phyloP scores from a whole-genome alignment of 2,113 vertebrate genomes.

The Pholis gunnellus region DNA sequence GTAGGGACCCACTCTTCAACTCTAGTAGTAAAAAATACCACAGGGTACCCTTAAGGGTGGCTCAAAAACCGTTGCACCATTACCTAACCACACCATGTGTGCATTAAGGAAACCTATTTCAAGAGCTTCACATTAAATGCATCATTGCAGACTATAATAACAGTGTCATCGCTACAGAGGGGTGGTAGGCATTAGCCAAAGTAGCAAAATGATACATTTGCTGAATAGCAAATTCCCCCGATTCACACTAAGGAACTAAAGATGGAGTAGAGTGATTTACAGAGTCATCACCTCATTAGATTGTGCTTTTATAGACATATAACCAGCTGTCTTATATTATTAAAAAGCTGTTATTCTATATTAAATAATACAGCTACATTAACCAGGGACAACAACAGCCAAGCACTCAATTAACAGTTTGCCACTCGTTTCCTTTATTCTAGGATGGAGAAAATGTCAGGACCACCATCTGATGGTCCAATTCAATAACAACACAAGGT shows the following conservation, averaged over 20 bases:
- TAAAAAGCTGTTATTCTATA: neutral
- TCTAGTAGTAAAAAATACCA: neutral
- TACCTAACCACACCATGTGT: neutral
- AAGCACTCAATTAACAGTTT: neutral
- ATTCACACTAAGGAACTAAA: slow-evolving; percentile 6
- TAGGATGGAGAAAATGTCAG: neutral
- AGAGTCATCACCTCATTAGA: neutral
- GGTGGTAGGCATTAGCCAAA: neutral
- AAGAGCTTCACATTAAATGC: slow-evolving; percentile 10
- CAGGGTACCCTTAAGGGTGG: neutral
- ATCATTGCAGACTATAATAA: neutral
- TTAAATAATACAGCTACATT: neutral
- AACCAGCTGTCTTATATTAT: neutral
- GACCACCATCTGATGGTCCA: neutral
- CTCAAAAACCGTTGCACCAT: neutral
- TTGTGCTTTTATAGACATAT: neutral
- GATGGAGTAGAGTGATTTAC: neutral
- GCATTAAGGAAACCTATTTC: neutral
- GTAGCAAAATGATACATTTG: neutral
- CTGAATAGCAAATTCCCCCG: neutral
- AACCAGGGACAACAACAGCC: neutral
- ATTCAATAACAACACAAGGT: neutral
- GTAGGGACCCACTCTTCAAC: no score
- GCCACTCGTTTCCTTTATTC: neutral
- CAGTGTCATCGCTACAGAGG: neutral